Conservation (phyloP, 2,113 vertebrate genomes). For the Bothrops jararaca region DNA sequence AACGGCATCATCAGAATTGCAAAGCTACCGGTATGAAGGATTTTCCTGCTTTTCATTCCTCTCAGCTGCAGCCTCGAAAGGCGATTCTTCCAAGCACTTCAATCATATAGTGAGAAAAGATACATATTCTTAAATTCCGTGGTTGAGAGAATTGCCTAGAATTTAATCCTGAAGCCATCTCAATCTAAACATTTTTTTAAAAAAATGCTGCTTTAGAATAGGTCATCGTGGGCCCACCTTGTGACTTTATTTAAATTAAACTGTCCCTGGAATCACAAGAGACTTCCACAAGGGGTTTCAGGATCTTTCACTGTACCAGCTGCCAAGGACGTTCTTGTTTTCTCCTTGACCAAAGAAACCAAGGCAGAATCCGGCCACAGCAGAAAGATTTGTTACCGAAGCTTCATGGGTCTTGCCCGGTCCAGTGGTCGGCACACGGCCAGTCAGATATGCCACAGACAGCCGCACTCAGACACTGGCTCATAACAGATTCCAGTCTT, state of each 20-base stretch:
- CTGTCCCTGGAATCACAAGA: background rate
- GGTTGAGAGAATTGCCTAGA: background rate
- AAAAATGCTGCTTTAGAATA: background rate
- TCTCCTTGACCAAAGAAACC: background rate
- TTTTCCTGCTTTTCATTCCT: background rate
- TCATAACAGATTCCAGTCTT: conserved; percentile 20
- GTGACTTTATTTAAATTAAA: background rate
- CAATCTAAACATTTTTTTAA: background rate
- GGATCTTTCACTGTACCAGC: background rate
- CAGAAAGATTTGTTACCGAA: conserved; percentile 8
- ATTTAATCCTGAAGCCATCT: background rate
- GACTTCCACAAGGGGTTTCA: background rate
- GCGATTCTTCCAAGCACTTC: background rate
- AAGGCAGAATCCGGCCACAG: background rate
- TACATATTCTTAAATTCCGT: background rate
- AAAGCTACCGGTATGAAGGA: background rate
- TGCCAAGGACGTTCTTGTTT: background rate
- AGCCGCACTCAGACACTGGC: conserved; percentile 47
- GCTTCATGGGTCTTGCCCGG: background rate
- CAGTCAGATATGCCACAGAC: conserved; percentile 7
- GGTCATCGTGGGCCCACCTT: background rate
- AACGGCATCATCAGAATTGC: background rate
- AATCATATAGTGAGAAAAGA: background rate
- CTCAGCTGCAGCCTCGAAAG: background rate
- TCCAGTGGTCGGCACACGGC: background rate